Percentiles rank a stretch among this genome's conserved stretches.
phyloP scores from a whole-genome alignment of 2,797 vertebrate genomes.

The Adrianichthys oophorus region DNA sequence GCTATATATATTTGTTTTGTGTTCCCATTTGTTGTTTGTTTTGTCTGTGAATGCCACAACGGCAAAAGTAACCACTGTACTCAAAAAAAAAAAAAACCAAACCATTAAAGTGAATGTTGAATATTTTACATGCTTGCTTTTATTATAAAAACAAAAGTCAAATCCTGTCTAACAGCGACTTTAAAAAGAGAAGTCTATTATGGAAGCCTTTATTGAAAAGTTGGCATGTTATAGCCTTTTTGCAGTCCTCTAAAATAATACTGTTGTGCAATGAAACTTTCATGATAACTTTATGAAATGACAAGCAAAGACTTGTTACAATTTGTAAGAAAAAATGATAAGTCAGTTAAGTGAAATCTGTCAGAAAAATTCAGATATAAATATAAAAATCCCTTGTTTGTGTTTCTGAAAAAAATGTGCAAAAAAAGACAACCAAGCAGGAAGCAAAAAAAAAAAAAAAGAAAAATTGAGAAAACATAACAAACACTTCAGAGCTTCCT shows the following conservation, averaged over 20 bases:
- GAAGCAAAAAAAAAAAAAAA: background rate
- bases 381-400: too few relatives aligned
- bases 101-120: constrained; percentile 84
- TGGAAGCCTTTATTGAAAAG: background rate
- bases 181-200: background rate
- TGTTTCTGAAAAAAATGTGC: too few relatives aligned
- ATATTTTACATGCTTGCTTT: constrained; percentile 44
- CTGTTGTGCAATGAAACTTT: background rate
- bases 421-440: too few relatives aligned
- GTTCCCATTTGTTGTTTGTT: constrained; percentile 71
- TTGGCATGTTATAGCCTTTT: too few relatives aligned
- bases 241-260: background rate
- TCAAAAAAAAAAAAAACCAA: constrained; percentile 72
- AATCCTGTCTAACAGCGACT: background rate
- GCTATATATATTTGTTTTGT: constrained; percentile 71
- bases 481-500: background rate
- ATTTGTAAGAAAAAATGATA: background rate
- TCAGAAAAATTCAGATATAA: too few relatives aligned
- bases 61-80: constrained; percentile 85
- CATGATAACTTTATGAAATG: background rate
- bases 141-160: background rate
- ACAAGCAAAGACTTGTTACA: background rate
- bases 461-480: background rate
- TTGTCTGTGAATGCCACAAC: constrained; percentile 75
- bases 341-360: too few relatives aligned